Conservation (phyloP, 1,140 invertebrate genomes). For the Leptonema lineaticorne region DNA sequence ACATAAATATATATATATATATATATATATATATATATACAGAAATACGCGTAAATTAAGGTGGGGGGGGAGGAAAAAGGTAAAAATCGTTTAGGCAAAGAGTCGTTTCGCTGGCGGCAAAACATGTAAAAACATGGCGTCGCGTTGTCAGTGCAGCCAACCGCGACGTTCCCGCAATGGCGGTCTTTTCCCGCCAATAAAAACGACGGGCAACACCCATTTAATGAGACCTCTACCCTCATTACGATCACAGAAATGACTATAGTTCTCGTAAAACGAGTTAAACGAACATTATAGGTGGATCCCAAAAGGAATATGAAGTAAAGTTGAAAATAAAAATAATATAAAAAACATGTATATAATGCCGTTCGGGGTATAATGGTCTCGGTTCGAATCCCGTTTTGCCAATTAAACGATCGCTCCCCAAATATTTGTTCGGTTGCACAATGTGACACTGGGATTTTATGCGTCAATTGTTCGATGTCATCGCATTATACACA, state of each 20-base stretch:
- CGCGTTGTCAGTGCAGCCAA: neutral
- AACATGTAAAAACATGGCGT: constrained; percentile 1
- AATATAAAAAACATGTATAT: too few relatives aligned
- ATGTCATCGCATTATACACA: too few relatives aligned
- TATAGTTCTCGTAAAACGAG: neutral
- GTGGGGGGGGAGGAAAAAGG: too few relatives aligned
- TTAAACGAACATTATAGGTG: neutral
- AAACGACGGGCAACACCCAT: neutral
- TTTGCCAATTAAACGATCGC: neutral
- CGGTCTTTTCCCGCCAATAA: neutral
- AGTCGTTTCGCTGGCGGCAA: too few relatives aligned
- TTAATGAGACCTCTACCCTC: neutral
- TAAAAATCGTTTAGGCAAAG: too few relatives aligned
- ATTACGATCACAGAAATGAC: neutral
- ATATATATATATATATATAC: too few relatives aligned
- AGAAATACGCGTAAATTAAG: too few relatives aligned
- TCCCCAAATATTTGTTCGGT: constrained; percentile 18
- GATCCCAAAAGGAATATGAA: neutral
- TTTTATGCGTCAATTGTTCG: constrained; percentile 8
- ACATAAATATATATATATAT: too few relatives aligned
- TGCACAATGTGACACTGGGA: constrained; percentile 11
- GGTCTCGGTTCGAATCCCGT: neutral
- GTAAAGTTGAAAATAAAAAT: too few relatives aligned
- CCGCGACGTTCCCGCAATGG: neutral
- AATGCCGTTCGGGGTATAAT: too few relatives aligned